Base-by-base conservation (phyloP, 1,140 invertebrate species). In the Aphidius gifuensis region DNA sequence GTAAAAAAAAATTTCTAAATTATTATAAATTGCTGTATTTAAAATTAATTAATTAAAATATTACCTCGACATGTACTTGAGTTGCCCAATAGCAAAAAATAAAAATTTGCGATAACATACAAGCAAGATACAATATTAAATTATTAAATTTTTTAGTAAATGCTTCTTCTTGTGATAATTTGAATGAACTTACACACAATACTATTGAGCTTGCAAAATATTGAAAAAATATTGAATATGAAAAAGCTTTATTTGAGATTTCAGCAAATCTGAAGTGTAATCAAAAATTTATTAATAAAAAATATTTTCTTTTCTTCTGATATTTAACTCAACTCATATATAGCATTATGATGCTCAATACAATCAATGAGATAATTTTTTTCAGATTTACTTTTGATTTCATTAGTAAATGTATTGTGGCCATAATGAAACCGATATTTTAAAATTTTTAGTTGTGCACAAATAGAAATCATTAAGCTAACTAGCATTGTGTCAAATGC, bases 321-420 rank as follows among this genome's bases (percentile, higher is more conserved):
- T 21, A 48, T 6, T 51, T 44, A 32, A 58, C 56, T 58, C 56
- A 58, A 58, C 56, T 58, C 11, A 38, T 21, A 58, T 11, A 58
- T 58, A 16, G 56, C 56, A 9, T 45, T 44, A 9, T 58, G 56
- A 47, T 58, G 44, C 5, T 58, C 45, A 9, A 43, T 58, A 32
- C 45, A 45, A 58, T 58, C 45, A 21, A 9, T 9, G 11, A 58
- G n/a, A 21, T 44, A 47, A n/a, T 46, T 58, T 2, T 44, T 46
- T 21, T 58, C 56, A 40, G 45, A 8, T 9, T 9, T 23, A 23
- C 8, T 11, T 11, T 32, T 5, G 3, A 45, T n/a, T 9, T 58
- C 44, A 38, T 23, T 5, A 58, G 9, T 11, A 42, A 23, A 7
- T 5, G 39, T 6, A 40, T 42, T n/a, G n/a, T n/a, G n/a, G n/a